A percentile compares a stretch with the other conserved stretches of the same genome.
Conservation (phyloP, 2,113 vertebrate genomes). For the Sminthopsis crassicaudata region DNA sequence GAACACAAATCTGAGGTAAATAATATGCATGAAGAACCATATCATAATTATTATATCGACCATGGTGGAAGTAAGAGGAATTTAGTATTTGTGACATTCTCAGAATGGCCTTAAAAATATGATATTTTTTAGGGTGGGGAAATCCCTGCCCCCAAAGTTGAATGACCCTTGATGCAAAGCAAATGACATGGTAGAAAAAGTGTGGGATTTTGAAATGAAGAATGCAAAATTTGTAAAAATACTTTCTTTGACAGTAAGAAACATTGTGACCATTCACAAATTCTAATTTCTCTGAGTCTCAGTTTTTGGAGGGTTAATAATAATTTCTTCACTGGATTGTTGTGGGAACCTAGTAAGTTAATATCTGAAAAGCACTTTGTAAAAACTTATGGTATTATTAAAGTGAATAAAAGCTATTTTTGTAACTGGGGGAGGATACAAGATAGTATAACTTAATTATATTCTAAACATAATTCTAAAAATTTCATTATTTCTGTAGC, state of each 20-base stretch:
- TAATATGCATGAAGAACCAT: background rate
- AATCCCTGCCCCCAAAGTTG: background rate
- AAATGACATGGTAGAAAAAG: background rate
- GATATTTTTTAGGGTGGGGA: background rate
- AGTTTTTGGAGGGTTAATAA: background rate
- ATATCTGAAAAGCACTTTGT: background rate
- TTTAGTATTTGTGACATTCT: background rate
- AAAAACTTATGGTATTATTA: background rate
- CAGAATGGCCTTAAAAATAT: background rate
- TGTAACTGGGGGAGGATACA: background rate
- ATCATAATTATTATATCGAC: background rate
- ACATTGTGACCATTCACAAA: background rate
- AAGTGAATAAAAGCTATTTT: background rate
- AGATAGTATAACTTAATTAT: background rate
- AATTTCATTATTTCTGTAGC: background rate
- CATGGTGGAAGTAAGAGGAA: background rate
- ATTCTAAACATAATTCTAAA: background rate
- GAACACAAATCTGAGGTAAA: constrained; percentile 12
- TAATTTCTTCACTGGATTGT: background rate
- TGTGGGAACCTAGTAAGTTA: background rate
- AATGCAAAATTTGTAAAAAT: background rate
- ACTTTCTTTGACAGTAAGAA: background rate
- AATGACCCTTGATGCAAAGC: background rate
- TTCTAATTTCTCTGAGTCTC: background rate
- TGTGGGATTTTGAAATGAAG: background rate